Percentiles rank a stretch among this genome's conserved stretches.
Evolutionary conservation across 2,888 invertebrate genomes (phyloP).

Genomic region (Mycogona germanica): DNA sequence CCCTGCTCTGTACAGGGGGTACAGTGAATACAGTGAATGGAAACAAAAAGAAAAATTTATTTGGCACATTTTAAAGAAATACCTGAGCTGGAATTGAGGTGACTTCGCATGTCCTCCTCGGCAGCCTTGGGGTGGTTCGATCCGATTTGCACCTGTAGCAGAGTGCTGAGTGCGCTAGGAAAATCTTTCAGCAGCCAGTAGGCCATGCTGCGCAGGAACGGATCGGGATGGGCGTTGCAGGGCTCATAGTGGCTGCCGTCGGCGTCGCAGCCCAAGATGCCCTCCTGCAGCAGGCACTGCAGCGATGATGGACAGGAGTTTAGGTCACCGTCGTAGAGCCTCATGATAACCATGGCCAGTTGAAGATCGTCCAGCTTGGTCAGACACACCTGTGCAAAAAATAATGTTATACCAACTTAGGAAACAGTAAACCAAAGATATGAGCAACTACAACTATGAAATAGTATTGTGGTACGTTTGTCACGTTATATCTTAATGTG

Average conservation of each 20-base stretch:
- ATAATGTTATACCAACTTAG: constrained; percentile 10
- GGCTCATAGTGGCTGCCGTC: constrained; percentile 54
- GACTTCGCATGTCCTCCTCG: constrained; percentile 21
- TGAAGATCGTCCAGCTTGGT: constrained; percentile 91
- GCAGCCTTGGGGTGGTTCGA: constrained; percentile 32
- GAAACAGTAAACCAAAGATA: neutral
- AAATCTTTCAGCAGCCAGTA: constrained; percentile 92
- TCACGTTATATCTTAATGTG: neutral
- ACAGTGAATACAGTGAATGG: neutral
- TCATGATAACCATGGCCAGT: constrained; percentile 82
- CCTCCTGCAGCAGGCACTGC: constrained; percentile 58
- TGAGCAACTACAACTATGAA: neutral
- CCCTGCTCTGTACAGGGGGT: too few relatives aligned
- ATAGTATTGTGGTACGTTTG: constrained; percentile 10
- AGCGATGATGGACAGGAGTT: constrained; percentile 56
- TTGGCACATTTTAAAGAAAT: neutral
- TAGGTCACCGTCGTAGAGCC: constrained; percentile 65
- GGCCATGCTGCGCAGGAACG: constrained; percentile 95
- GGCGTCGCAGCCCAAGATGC: constrained; percentile 46
- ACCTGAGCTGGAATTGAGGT: constrained; percentile 7
- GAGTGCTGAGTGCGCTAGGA: constrained; percentile 69
- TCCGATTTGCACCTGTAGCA: constrained; percentile 66
- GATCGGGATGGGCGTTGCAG: constrained; percentile 75
- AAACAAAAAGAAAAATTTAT: neutral
- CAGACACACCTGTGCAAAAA: constrained; percentile 52